Base-by-base conservation (phyloP, 2,888 invertebrate species). In the Parelbella ahira region DNA sequence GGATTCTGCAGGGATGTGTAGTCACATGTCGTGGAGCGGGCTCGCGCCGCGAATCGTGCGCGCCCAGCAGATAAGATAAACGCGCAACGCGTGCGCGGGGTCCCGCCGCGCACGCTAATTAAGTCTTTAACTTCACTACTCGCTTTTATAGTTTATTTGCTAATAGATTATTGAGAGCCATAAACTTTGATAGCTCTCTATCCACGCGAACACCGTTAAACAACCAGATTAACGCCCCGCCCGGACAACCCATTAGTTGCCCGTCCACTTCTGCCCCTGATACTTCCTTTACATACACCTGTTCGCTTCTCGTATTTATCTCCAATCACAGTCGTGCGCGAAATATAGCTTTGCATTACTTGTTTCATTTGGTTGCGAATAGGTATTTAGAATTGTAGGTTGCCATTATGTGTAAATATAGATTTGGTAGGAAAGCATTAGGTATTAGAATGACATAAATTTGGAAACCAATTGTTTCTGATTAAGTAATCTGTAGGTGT, bases 31-130 rank as follows among this genome's bases (percentile, higher is more conserved):
- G 9, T 24, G 25, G 11, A 11, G 32, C 49, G 51, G 62, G 60
- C 63, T 60, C 55, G 60, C 54, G 50, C 44, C 50, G 55, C 54
- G 63, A 56, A 58, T 63, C 69, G 64, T 67, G 63, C 68, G 58
- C 63, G 47, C 56, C 49, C 50, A 47, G 34, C 45, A 65, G 82
- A 82, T 82, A 81, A 82, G 83, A 81, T 75, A 75, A 63, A 63
- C 60, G 53, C 60, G 54, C 47, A 56, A 63, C 68, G 78, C 78
- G 77, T 72, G 77, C 73, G 66, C 77, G 50, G 64, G 61, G 70
- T 70, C 83, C 79, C 73, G 76, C 65, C 66, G 82, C 64, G 82
- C 67, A 60, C 75, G 63, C 84, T 87, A 87, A 87, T 87, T 87
- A 86, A 86, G 76, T 79, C 84, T 78, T 84, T 80, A 78, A 63